Conservation (phyloP, 2,888 invertebrate genomes). For the Nemoura dubitans region DNA sequence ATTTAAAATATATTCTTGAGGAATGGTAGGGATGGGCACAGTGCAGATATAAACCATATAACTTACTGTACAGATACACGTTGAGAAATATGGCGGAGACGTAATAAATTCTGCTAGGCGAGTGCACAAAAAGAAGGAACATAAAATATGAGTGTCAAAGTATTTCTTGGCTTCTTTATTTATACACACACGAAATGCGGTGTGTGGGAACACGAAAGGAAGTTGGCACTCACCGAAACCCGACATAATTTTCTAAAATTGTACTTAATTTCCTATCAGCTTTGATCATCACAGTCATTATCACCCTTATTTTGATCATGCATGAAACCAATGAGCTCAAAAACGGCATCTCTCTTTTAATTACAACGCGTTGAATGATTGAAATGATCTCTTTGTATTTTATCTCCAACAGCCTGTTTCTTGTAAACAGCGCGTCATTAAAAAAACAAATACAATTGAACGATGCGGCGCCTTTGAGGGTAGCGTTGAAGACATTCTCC, state of each 20-base stretch:
- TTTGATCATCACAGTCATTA: background rate
- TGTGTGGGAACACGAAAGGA: background rate
- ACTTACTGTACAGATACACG: background rate
- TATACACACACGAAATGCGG: background rate
- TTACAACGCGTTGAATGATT: background rate
- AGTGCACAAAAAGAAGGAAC: background rate
- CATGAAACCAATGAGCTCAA: background rate
- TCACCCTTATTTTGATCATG: background rate
- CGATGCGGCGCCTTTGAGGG: constrained; percentile 35
- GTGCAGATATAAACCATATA: background rate
- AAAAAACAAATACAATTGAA: constrained; percentile 28
- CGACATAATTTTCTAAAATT: no score
- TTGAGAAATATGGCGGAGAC: background rate
- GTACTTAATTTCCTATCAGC: background rate
- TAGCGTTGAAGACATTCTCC: background rate
- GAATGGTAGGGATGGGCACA: background rate
- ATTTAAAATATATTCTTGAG: background rate
- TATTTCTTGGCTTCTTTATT: background rate
- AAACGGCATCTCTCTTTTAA: background rate
- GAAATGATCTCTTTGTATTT: constrained; percentile 23
- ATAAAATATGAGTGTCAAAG: constrained; percentile 5
- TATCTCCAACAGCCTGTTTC: constrained; percentile 25
- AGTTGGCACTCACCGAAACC: no score
- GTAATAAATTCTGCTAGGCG: background rate
- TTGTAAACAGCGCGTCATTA: constrained; percentile 12